Evolutionary conservation across 2,113 vertebrate species (phyloP).

Genomic region (Martes martes): DNA sequence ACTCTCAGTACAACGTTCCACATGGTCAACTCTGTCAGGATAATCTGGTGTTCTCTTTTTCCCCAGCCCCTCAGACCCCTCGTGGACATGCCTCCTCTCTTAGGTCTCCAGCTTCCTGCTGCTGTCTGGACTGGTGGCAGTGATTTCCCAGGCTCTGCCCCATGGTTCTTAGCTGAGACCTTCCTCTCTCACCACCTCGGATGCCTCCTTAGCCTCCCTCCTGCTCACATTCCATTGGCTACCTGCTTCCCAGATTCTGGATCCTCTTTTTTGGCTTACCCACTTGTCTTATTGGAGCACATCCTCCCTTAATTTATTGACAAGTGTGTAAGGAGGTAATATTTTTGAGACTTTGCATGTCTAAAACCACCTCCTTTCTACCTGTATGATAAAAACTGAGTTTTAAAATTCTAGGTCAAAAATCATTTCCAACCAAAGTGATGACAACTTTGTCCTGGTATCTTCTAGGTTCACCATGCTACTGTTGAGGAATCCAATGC

Average conservation of each 20-base stretch:
- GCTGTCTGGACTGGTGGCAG: no score
- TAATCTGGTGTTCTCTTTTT: not conserved
- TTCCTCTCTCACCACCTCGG: not conserved
- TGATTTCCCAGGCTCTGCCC: not conserved
- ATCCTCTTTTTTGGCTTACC: not conserved
- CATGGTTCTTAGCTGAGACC: not conserved
- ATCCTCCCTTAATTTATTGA: not conserved
- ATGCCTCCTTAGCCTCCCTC: not conserved
- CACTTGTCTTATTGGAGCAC: not conserved
- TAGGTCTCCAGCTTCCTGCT: not conserved
- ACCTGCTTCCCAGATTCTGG: not conserved
- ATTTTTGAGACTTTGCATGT: not conserved
- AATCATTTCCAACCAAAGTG: not conserved
- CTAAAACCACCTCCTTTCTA: not conserved
- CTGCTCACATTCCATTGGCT: not conserved
- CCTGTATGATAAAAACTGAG: not conserved
- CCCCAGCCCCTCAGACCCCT: rapidly evolving
- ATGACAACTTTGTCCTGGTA: not conserved
- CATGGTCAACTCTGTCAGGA: not conserved
- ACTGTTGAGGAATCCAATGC: not conserved
- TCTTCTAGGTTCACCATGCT: not conserved
- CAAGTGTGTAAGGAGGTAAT: not conserved
- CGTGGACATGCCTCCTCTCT: not conserved
- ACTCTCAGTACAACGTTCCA: not conserved
- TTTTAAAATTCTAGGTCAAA: not conserved